These are phyloP conservation scores for Morone saxatilis DNA, from an alignment of 2,113 vertebrate genomes.

Conservation along the genomic window DNA sequence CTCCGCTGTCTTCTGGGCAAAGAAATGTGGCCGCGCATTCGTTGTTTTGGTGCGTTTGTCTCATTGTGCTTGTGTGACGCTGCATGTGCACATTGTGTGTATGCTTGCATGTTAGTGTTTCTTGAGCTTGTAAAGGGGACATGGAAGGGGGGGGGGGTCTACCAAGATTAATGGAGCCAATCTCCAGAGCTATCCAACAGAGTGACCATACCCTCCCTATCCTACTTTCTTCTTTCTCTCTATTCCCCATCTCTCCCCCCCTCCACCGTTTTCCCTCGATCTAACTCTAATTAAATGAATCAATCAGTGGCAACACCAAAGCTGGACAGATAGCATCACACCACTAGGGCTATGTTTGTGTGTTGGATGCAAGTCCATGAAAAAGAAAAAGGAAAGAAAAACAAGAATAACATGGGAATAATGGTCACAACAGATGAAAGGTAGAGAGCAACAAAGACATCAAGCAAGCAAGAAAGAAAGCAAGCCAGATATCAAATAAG, in stretches of 20 bases:
- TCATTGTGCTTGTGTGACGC: conserved; percentile 6
- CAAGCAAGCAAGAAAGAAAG: conserved; percentile 1
- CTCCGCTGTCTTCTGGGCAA: conserved; percentile 6
- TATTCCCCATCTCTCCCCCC: conserved; percentile 44
- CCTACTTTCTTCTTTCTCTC: conserved; percentile 57
- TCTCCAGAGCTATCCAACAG: conserved; percentile 76
- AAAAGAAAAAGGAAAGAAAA: conserved; percentile 4
- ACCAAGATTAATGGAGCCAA: conserved; percentile 85
- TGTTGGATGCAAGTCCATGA: not conserved
- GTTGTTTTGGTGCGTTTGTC: conserved; percentile 11
- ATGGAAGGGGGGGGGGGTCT: conserved; percentile 25
- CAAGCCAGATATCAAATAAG: conserved; percentile 2
- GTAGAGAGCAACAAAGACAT: conserved; percentile 6
- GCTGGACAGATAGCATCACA: conserved; percentile 79
- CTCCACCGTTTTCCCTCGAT: conserved; percentile 55
- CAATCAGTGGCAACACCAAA: conserved; percentile 80
- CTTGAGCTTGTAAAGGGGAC: conserved; percentile 57
- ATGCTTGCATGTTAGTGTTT: conserved; percentile 58
- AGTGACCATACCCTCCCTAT: conserved; percentile 72
- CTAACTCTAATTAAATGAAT: conserved; percentile 88
- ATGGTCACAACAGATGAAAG: conserved; percentile 11
- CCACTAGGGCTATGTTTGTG: conserved; percentile 35
- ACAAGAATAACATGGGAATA: conserved; percentile 30
- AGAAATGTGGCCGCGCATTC: conserved; percentile 3
- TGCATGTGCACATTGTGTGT: not conserved